Conservation (phyloP, 1,140 invertebrate species). For the Pseudomyrmex sp. region DNA sequence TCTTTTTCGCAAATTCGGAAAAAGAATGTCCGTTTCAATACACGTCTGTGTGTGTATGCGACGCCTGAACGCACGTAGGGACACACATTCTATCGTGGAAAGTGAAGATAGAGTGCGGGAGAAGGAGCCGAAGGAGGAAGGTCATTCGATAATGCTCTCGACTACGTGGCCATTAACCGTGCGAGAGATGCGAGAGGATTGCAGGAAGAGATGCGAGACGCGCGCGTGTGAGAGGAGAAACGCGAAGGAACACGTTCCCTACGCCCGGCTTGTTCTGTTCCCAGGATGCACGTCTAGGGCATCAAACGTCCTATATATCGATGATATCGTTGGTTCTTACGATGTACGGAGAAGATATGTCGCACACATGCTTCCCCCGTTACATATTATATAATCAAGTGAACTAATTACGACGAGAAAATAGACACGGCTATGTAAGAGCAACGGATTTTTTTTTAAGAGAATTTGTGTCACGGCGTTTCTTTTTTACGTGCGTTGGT, state of each 20-base stretch:
- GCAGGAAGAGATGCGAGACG: conserved; percentile 26
- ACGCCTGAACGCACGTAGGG: background rate
- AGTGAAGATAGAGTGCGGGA: conserved; percentile 49
- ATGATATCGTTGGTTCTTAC: conserved; percentile 43
- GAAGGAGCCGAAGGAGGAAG: conserved; percentile 39
- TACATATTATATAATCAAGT: conserved; percentile 35
- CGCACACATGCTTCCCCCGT: conserved; percentile 42
- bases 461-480: no score
- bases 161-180: conserved; percentile 62
- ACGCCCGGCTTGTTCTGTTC: conserved; percentile 3
- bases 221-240: background rate
- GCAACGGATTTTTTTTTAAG: background rate
- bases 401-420: background rate
- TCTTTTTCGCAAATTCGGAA: conserved; percentile 7
- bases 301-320: conserved; percentile 50
- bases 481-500: no score
- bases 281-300: conserved; percentile 41
- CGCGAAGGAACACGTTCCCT: conserved; percentile 4
- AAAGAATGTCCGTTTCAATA: no score
- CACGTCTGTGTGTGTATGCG: background rate
- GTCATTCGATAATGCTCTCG: conserved; percentile 60
- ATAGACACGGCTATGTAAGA: background rate
- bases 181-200: conserved; percentile 4
- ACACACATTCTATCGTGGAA: background rate
- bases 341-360: conserved; percentile 10